Percentiles rank a stretch among this genome's conserved stretches.
These are phyloP conservation scores for Tupiocoris notatus DNA, from an alignment of 2,888 invertebrate genomes.

Conservation along the genomic window DNA sequence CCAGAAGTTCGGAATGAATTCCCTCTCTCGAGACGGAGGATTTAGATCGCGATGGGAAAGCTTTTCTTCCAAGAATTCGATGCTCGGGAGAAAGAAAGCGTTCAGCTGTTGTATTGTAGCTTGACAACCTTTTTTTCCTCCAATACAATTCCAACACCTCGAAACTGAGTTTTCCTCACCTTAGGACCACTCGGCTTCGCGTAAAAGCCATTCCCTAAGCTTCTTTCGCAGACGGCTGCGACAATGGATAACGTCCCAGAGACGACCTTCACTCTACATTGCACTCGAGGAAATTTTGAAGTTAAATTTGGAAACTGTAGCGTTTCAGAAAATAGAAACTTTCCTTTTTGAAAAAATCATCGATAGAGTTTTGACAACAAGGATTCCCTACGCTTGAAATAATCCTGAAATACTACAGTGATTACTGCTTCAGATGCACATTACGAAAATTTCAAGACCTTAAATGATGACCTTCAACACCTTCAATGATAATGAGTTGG, in stretches of 20 bases:
- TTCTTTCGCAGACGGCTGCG: background rate
- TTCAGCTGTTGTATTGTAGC: background rate
- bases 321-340: too few species aligned
- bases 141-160: background rate
- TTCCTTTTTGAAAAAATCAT: too few species aligned
- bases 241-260: background rate
- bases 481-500: too few species aligned
- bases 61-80: background rate
- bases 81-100: background rate
- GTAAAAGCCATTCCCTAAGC: background rate
- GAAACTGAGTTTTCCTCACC: background rate
- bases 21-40: background rate
- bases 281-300: background rate
- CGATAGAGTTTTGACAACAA: too few species aligned
- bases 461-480: too few species aligned
- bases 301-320: too few species aligned
- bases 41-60: background rate
- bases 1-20: background rate
- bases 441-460: too few species aligned
- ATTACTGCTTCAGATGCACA: too few species aligned
- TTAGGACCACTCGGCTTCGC: background rate
- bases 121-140: background rate
- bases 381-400: too few species aligned
- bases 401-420: too few species aligned
- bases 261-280: background rate